Evolutionary conservation across 2,797 vertebrate species (phyloP), one percentile per base, ranked within the genome.

Genomic region (Oceanodroma leucorhoa): DNA sequence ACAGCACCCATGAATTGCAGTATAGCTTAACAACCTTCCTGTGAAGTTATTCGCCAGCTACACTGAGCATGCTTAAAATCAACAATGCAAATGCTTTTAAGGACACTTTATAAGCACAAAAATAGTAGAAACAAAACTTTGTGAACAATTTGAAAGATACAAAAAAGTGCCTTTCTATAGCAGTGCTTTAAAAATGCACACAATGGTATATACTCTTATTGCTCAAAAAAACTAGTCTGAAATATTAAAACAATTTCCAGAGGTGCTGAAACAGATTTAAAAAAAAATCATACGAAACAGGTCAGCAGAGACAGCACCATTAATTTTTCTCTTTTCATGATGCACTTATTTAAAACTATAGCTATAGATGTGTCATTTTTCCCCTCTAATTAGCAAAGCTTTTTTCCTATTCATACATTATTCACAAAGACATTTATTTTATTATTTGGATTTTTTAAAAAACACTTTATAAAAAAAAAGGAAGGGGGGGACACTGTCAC

Each of bases 121-220:
- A 95, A 94, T 90, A 92, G 83, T 91, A 95, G 87, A 94, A 97
- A 96, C 34, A 38, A 87, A 96, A 97, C 89, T 89, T 64, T 69
- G 85, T 95, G 88, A 96, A 94, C 64, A 89, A 85, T 71, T 62
- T 92, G 93, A 96, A 97, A 97, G 88, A 90, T 87, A 97, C 70
- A 85, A 94, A 96, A 97, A 97, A 95, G 85, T 97, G 91, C 94
- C 94, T 97, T 94, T 90, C 92, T 91, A 94, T 76, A 97, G 88
- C 78, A 96, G 94, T 96, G 90, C 94, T 96, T 96, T 94, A 88
- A 96, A 97, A 97, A 97, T 89, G 95, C 97, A 97, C 97, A 97
- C 94, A 96, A 89, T 89, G 93, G 93, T 94, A 73, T 83, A 93
- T 69, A 96, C 38, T 93, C 87, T 96, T 97, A 97, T 75, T 97